A percentile compares a stretch with the other conserved stretches of the same genome.
Conservation (phyloP, 2,888 invertebrate genomes). For the Tromatobia lineatoria region DNA sequence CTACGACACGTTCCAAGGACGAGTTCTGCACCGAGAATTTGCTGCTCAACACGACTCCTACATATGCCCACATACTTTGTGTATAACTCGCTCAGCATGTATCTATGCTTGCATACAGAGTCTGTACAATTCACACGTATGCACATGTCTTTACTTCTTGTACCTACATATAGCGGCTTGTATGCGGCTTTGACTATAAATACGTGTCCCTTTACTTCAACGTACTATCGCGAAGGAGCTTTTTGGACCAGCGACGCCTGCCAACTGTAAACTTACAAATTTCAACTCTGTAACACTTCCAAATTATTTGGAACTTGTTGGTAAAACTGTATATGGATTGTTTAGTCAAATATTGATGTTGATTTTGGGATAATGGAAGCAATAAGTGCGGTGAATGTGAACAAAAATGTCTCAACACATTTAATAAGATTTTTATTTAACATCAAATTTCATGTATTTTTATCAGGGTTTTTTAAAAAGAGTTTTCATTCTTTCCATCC, state of each 20-base stretch:
- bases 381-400: background rate
- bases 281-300: background rate
- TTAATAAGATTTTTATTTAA: no score
- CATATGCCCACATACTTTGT: slow-evolving; percentile 45
- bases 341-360: background rate
- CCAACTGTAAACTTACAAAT: slow-evolving; percentile 29
- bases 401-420: no score
- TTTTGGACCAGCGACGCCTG: background rate
- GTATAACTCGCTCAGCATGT: slow-evolving; percentile 20
- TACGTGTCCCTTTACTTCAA: slow-evolving; percentile 9
- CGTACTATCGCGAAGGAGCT: background rate
- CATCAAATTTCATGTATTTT: no score
- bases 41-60: slow-evolving; percentile 5
- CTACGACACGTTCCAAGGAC: slow-evolving; percentile 7
- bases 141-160: background rate
- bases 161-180: slow-evolving; percentile 2
- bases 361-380: background rate
- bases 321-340: background rate
- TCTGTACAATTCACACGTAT: slow-evolving; percentile 33
- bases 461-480: no score
- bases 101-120: slow-evolving; percentile 7
- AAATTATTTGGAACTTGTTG: slow-evolving; percentile 22
- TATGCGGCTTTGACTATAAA: slow-evolving; percentile 50
- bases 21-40: slow-evolving; percentile 32
- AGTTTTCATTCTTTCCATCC: no score